These are phyloP conservation scores for Aphodius granarius DNA, from an alignment of 2,888 invertebrate genomes.

Conservation along the genomic window DNA sequence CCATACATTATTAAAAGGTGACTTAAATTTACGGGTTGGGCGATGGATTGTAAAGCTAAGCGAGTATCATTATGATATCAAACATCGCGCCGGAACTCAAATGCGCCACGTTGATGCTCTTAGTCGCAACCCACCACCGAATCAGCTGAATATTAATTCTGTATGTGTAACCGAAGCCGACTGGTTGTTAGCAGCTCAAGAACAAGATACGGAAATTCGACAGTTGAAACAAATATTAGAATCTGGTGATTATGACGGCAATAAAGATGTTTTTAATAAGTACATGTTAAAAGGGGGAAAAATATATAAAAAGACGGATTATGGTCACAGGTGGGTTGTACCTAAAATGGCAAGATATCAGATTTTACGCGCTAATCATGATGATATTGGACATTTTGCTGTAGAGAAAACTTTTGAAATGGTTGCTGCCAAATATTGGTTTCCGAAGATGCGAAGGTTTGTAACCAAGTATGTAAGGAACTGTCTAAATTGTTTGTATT, in stretches of 20 bases:
- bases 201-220: not conserved
- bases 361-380: conserved; percentile 42
- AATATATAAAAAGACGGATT: not conserved
- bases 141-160: not conserved
- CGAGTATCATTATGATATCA: not conserved
- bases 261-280: not conserved
- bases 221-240: not conserved
- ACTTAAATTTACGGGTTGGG: not conserved
- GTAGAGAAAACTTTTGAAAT: conserved; percentile 40
- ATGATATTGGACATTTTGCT: conserved; percentile 45
- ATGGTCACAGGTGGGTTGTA: conserved; percentile 36
- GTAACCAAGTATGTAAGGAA: conserved; percentile 37
- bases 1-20: not conserved
- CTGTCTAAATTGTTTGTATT: conserved; percentile 37
- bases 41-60: not conserved
- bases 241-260: not conserved
- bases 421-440: conserved; percentile 33
- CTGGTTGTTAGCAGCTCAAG: not conserved
- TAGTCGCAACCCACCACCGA: not conserved
- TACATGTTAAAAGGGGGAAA: not conserved
- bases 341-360: conserved; percentile 40
- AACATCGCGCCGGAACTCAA: not conserved
- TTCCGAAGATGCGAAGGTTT: conserved; percentile 39
- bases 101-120: conserved; percentile 9
- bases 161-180: not conserved